Conservation (phyloP, 2,113 vertebrate species). For the Alectura lathami region DNA sequence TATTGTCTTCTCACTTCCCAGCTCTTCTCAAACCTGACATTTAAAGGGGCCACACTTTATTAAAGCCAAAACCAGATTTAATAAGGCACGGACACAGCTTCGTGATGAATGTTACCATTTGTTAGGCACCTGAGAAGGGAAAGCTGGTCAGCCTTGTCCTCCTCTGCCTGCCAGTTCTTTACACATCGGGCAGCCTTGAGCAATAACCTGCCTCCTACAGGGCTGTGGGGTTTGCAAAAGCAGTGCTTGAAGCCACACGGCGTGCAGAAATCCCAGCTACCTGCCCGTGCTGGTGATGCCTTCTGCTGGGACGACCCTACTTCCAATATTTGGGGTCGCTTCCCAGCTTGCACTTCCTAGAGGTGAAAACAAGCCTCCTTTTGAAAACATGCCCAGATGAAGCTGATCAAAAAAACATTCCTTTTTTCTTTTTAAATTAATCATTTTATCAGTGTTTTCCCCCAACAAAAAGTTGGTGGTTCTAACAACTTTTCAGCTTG, state of each 20-base stretch:
- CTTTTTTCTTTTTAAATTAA: neutral
- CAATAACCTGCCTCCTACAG: neutral
- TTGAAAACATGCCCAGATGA: neutral
- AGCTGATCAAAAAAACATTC: conserved; percentile 30
- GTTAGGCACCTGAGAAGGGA: neutral
- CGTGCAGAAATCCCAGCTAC: neutral
- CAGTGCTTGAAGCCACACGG: neutral
- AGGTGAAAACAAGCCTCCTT: conserved; percentile 5
- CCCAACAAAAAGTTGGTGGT: neutral
- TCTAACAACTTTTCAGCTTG: conserved; percentile 38
- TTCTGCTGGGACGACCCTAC: neutral
- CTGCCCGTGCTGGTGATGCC: neutral
- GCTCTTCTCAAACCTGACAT: conserved; percentile 5
- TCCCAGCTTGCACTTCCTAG: neutral
- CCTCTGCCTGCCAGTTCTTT: neutral
- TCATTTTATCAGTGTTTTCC: neutral
- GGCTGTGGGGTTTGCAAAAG: neutral
- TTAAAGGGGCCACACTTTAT: conserved; percentile 34
- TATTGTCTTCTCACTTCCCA: neutral
- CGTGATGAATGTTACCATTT: neutral
- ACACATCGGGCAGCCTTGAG: neutral
- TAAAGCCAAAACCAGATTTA: neutral
- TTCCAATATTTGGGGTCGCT: conserved; percentile 2
- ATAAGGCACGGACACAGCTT: neutral
- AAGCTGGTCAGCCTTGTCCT: neutral